Evolutionary conservation across 2,113 vertebrate species (phyloP).

Genomic region (Crotophaga sulcirostris): DNA sequence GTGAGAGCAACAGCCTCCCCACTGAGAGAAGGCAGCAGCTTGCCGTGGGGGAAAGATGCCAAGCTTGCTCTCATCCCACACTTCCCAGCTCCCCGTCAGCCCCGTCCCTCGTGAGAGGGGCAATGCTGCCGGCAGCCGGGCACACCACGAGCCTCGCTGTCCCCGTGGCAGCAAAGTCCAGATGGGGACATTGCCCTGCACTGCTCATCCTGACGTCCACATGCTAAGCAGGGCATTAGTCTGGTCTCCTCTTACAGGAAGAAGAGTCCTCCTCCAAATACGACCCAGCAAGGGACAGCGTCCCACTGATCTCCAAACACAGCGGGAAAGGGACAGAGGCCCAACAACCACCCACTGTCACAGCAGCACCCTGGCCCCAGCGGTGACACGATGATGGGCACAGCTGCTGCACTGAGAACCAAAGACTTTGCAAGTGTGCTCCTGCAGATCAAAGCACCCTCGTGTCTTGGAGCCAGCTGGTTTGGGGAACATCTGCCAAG

Average conservation of each 20-base stretch:
- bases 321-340: background rate
- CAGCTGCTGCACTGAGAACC: fast-evolving
- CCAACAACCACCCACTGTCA: background rate
- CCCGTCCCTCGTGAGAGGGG: fast-evolving
- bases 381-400: fast-evolving
- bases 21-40: background rate
- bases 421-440: fast-evolving
- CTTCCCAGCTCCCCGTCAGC: background rate
- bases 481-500: background rate
- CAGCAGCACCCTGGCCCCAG: fast-evolving
- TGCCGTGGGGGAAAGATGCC: background rate
- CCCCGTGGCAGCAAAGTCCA: fast-evolving
- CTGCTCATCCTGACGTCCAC: fast-evolving
- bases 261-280: background rate
- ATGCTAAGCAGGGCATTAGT: background rate
- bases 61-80: background rate
- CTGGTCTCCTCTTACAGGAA: background rate
- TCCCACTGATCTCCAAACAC: background rate
- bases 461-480: background rate
- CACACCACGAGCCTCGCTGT: fast-evolving
- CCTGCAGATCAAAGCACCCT: background rate
- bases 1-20: background rate
- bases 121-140: background rate
- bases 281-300: background rate
- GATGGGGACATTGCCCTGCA: background rate